Evolutionary conservation across 2,888 invertebrate genomes (phyloP), one percentile per base, ranked within the genome.

Genomic region (Caradrina kadenii): DNA sequence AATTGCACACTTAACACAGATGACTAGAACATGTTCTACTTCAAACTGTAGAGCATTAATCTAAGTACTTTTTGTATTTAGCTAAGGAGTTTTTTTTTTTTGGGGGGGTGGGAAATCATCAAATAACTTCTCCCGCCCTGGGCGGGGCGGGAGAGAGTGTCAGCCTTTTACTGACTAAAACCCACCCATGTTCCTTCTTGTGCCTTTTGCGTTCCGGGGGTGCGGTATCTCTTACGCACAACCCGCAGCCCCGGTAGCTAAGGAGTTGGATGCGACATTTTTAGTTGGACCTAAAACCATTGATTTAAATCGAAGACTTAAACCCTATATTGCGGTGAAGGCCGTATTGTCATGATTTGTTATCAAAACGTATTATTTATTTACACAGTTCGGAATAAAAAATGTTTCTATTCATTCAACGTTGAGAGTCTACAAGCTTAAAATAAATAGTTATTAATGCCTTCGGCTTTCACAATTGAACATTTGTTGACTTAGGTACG

Each of bases 391-490:
- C 21, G 48, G 49, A 69, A 62, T 64, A 66, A 70, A 62, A n/a
- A 31, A 55, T 67, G 49, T 64, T 77, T 58, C 35, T 50, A 55
- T 77, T 56, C 52, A 77, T 56, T 56, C 15, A 21, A 60, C 21
- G 63, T 59, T 55, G 11, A 56, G 31, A 45, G 19, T 48, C 42
- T 21, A 19, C 63, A 59, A 63, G 77, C 60, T 60, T 39, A 19
- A 48, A 64, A 71, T 55, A 62, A 76, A 73, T 63, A 79, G 63
- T 79, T 56, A 61, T 73, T 53, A 79, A 79, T 79, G 60, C 53
- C 13, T 66, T 67, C 48, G 49, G 48, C 54, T 62, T 62, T 63
- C 55, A 55, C 56, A 73, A 73, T 63, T 58, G 61, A 62, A 72
- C 50, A 59, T 62, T 65, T 76, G 66, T 76, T 66, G 60, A 56